Evolutionary conservation across 2,888 invertebrate species (phyloP).

Genomic region (Fragum fragum): DNA sequence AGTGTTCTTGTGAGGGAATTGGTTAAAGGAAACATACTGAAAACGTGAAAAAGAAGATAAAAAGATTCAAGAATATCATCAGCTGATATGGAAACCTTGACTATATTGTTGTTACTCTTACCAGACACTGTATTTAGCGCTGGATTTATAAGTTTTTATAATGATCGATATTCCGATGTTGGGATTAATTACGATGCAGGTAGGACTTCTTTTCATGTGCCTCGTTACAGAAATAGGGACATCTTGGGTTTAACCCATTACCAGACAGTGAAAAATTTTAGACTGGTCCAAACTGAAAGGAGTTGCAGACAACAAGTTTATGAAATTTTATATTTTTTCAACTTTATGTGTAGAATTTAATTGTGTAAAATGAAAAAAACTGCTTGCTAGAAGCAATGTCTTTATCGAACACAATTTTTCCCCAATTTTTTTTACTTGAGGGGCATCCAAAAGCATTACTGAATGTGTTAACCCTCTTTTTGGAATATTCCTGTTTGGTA

Average conservation of each 20-base stretch:
- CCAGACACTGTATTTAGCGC: not conserved
- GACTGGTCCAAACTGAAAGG: not conserved
- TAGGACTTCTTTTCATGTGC: not conserved
- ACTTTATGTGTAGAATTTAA: not conserved
- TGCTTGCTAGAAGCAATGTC: too few species aligned
- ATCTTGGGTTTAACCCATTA: not conserved
- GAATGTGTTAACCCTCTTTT: too few species aligned
- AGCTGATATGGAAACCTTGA: not conserved
- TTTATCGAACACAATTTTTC: too few species aligned
- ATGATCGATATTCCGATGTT: slow-evolving; percentile 31
- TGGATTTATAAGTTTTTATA: slow-evolving; percentile 14
- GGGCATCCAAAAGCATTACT: too few species aligned
- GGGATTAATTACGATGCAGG: slow-evolving; percentile 12
- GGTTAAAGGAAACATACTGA: too few species aligned
- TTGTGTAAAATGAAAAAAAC: slow-evolving; percentile 7
- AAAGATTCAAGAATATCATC: too few species aligned
- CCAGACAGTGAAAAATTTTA: not conserved
- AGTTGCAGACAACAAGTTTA: not conserved
- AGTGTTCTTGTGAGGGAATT: too few species aligned
- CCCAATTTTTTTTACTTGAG: too few species aligned
- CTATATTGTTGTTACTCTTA: not conserved
- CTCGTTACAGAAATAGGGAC: too few species aligned
- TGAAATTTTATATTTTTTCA: not conserved
- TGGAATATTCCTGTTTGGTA: too few species aligned
- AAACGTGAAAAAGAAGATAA: too few species aligned